A percentile compares a stretch with the other conserved stretches of the same genome.
Conservation (phyloP, 2,888 invertebrate genomes). For the Apotomis turbidana region DNA sequence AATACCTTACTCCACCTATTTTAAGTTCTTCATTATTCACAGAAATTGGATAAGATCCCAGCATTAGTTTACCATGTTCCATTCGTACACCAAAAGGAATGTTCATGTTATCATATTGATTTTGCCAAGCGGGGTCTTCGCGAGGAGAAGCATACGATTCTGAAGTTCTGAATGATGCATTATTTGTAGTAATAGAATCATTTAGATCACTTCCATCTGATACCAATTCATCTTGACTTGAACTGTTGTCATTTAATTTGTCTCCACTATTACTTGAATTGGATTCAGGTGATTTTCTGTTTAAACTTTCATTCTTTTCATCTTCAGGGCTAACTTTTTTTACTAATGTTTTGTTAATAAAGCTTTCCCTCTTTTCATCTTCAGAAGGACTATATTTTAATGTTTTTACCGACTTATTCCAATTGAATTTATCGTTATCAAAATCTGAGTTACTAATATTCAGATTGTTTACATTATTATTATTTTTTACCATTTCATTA, state of each 20-base stretch:
- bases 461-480: not conserved
- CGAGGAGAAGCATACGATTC: not conserved
- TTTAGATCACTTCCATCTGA: not conserved
- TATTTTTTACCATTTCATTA: conserved; percentile 5
- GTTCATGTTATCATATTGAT: not conserved
- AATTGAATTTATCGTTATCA: too few relatives aligned
- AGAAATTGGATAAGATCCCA: not conserved
- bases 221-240: not conserved
- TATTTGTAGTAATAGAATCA: not conserved
- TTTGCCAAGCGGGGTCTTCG: not conserved
- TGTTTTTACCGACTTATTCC: too few relatives aligned
- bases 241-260: not conserved
- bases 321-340: too few relatives aligned
- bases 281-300: not conserved
- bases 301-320: too few relatives aligned
- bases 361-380: too few relatives aligned
- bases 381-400: too few relatives aligned
- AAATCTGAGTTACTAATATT: too few relatives aligned
- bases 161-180: not conserved
- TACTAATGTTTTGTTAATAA: too few relatives aligned
- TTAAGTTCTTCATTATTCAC: not conserved
- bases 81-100: not conserved
- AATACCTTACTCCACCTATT: not conserved
- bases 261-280: too few relatives aligned
- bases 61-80: not conserved